Evolutionary conservation across 2,113 vertebrate genomes (phyloP), one percentile per base, ranked within the genome.

Genomic region (Cyanoramphus novaezelandiae): DNA sequence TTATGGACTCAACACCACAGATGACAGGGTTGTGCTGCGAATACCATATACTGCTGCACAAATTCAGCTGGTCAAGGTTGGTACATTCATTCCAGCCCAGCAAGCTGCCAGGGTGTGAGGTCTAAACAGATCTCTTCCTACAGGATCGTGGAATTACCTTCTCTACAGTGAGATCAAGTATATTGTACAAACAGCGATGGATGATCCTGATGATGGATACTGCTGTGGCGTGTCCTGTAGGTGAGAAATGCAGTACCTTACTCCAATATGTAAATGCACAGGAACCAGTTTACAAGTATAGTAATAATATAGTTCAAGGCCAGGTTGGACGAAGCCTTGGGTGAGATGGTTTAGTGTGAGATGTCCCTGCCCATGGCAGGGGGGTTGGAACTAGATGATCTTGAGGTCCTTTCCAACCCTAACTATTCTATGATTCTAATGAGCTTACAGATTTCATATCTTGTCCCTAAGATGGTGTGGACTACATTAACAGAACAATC

Each of bases 61-160:
- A 33, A 71, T 88, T 59, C 86, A 95, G 63, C 74, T 86, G 55
- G 9, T 96, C 0, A 2, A 95, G 95, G 97, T 97, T 52, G 49
- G 94, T 96, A 44, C 17, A 14, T 10, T 76, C 12, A 5, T 49
- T 35, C 33, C 52, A 17, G 11, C 27, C 33, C 46, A 43, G 13
- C 6, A 37, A 41, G 6, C 6, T 89, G 23, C 21, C 14, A 35
- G 44, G 13, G 8, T 31, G 18, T 17, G 64, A 47, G 14, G 17
- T 82, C 37, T 83, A 75, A 93, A 27, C 18, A 39, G 27, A n/a
- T 50, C 7, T 23, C 17, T 86, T 80, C 27, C 76, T 75, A 52
- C 68, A 99, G 98, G 97, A 98, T 76, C 97, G 90, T 87, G 98
- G 98, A 31, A 62, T 99, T 43, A 96, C 96, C 9, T 98, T 99